A percentile compares a stretch with the other conserved stretches of the same genome.
Conservation (phyloP, 2,888 invertebrate genomes). For the Gymnosoma rotundatum region DNA sequence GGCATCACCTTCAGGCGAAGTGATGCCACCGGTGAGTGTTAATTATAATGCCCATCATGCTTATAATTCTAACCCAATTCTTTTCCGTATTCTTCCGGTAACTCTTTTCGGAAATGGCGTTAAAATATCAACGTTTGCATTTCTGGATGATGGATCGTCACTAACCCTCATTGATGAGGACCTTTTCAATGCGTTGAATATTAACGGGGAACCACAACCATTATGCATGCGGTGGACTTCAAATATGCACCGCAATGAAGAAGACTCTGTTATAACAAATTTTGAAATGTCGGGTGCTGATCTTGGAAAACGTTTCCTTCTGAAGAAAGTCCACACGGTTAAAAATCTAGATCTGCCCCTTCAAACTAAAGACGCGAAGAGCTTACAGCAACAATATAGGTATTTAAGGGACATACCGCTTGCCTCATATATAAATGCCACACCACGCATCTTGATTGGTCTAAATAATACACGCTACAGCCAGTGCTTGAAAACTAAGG, state of each 20-base stretch:
- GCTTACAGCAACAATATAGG: background rate
- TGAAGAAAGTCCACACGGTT: too few species aligned
- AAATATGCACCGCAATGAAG: background rate
- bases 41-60: background rate
- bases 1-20: background rate
- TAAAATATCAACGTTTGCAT: background rate
- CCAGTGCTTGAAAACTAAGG: background rate
- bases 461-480: background rate
- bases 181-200: background rate
- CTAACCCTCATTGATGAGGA: background rate
- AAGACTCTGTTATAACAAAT: background rate
- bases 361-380: background rate
- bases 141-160: background rate
- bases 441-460: background rate
- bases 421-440: background rate
- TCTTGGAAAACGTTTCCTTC: too few species aligned
- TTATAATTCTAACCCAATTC: background rate
- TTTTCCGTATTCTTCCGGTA: too few species aligned
- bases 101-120: too few species aligned
- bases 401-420: background rate
- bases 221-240: background rate
- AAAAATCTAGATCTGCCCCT: background rate
- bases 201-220: background rate
- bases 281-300: too few species aligned
- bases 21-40: constrained; percentile 8